Percentiles rank a stretch among this genome's conserved stretches.
Evolutionary conservation across 1,140 invertebrate species (phyloP).

Genomic region (Achatina immaculata): DNA sequence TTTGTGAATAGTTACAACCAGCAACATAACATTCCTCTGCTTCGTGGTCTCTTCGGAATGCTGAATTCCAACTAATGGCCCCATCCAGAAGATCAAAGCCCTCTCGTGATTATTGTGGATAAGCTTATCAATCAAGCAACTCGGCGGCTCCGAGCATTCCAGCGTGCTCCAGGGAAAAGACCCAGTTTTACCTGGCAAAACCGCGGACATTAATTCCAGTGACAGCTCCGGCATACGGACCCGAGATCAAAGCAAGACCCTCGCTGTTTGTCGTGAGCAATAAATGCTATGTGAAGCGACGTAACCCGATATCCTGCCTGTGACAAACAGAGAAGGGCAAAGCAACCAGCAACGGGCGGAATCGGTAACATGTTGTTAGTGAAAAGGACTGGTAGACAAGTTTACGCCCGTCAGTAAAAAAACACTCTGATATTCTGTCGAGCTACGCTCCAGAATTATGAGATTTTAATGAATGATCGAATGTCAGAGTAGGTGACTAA

Average conservation of each 20-base stretch:
- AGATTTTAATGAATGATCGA: conserved; percentile 6
- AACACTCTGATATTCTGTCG: no score
- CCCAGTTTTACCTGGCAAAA: no score
- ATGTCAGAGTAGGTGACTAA: conserved; percentile 8
- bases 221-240: not conserved
- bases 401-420: no score
- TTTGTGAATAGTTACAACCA: no score
- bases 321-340: no score
- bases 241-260: not conserved
- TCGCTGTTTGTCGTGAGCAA: not conserved
- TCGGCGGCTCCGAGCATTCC: not conserved
- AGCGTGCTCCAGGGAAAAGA: not conserved
- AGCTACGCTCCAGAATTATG: not conserved
- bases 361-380: no score
- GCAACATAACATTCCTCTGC: not conserved
- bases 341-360: no score
- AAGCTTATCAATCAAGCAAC: not conserved
- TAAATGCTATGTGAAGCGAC: not conserved
- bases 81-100: not conserved
- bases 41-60: not conserved
- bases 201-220: conserved; percentile 9
- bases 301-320: no score
- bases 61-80: not conserved
- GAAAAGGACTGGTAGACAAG: no score
- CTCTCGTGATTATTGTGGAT: not conserved